Conservation (phyloP, 2,888 invertebrate genomes). For the Xiphydria camelus region DNA sequence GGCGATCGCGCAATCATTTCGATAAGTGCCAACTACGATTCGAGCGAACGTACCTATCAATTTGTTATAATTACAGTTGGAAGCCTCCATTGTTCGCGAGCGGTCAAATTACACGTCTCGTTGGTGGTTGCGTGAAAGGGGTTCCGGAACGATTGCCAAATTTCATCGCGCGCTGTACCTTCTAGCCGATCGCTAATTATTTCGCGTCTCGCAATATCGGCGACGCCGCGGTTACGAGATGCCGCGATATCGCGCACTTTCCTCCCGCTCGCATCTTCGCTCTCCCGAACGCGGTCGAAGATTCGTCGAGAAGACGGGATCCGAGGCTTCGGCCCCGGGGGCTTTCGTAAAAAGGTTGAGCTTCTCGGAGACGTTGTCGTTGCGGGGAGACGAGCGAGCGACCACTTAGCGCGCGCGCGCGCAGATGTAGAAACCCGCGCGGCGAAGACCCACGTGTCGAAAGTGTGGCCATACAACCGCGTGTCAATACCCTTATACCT, state of each 20-base stretch:
- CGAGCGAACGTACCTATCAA: slow-evolving; percentile 38
- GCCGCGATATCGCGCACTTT: slow-evolving; percentile 6
- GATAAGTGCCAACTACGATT: slow-evolving; percentile 32
- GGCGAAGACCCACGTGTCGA: slow-evolving; percentile 40
- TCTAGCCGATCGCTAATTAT: no score
- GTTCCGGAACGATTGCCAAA: no score
- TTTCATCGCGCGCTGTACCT: no score
- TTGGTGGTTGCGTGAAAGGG: no score
- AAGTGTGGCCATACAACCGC: slow-evolving; percentile 34
- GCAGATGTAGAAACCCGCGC: slow-evolving; percentile 23
- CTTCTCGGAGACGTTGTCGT: slow-evolving; percentile 40
- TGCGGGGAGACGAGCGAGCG: slow-evolving; percentile 39
- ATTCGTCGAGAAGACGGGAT: no score
- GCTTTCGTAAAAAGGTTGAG: slow-evolving; percentile 26
- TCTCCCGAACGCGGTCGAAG: background rate
- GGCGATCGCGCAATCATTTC: slow-evolving; percentile 42
- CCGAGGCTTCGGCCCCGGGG: background rate
- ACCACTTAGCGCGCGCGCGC: slow-evolving; percentile 41
- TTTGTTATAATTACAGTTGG: slow-evolving; percentile 47
- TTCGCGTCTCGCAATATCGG: slow-evolving; percentile 23
- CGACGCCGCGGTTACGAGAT: slow-evolving; percentile 20
- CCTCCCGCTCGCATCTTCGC: background rate
- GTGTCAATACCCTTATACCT: slow-evolving; percentile 40
- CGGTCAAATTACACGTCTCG: slow-evolving; percentile 41
- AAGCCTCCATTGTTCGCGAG: slow-evolving; percentile 31